phyloP scores from a whole-genome alignment of 2,888 invertebrate species.

The Nycteola revayana region DNA sequence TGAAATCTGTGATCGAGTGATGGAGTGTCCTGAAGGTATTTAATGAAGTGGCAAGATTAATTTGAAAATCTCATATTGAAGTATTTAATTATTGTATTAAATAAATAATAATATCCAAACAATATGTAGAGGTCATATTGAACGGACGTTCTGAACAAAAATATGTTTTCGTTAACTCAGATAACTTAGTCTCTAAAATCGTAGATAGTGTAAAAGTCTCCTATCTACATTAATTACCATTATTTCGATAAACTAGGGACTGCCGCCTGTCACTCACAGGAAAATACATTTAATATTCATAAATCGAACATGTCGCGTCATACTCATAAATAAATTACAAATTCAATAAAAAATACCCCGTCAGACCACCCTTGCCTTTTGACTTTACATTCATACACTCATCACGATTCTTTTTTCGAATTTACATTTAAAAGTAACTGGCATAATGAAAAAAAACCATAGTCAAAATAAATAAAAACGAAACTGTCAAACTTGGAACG shows the following conservation, averaged over 20 bases:
- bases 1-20: constrained; percentile 3
- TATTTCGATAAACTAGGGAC: constrained; percentile 27
- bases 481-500: constrained; percentile 6
- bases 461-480: constrained; percentile 9
- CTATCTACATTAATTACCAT: constrained; percentile 22
- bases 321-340: constrained; percentile 68
- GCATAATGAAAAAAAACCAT: constrained; percentile 17
- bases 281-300: constrained; percentile 60
- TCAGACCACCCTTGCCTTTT: constrained; percentile 59
- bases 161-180: no score
- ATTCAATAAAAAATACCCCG: constrained; percentile 49
- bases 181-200: no score
- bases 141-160: no score
- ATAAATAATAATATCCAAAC: no score
- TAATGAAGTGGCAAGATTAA: no score
- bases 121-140: no score
- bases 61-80: no score
- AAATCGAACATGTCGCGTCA: constrained; percentile 57
- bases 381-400: constrained; percentile 44
- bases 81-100: no score
- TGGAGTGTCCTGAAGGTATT: no score
- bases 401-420: constrained; percentile 40
- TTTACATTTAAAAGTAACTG: constrained; percentile 11
- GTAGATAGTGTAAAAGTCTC: constrained; percentile 3
- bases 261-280: constrained; percentile 41